Evolutionary conservation across 2,113 vertebrate genomes (phyloP).

Genomic region (Columba janthina): DNA sequence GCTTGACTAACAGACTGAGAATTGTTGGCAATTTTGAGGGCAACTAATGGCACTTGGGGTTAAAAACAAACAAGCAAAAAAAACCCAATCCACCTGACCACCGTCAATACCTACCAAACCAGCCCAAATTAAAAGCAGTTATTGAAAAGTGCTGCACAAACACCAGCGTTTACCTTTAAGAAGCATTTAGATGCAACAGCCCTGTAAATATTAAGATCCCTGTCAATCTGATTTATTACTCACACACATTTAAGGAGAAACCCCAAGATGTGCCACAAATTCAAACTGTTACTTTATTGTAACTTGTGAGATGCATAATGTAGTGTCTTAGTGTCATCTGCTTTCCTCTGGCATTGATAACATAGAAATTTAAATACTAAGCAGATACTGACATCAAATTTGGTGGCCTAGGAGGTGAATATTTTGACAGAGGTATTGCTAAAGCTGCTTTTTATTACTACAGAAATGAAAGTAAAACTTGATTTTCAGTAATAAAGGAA

Average conservation of each 20-base stretch:
- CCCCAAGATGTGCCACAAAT: not conserved
- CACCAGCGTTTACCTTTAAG: not conserved
- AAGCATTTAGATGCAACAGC: not conserved
- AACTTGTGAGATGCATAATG: not conserved
- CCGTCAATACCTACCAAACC: not conserved
- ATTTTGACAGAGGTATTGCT: slow-evolving; percentile 13
- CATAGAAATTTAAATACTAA: not conserved
- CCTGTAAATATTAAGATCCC: not conserved
- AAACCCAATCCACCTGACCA: not conserved
- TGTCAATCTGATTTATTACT: not conserved
- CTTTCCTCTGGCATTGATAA: not conserved
- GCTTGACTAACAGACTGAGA: not conserved
- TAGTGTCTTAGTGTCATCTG: not conserved
- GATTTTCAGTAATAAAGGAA: slow-evolving; percentile 3
- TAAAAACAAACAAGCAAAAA: not conserved
- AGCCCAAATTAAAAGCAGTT: not conserved
- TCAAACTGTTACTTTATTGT: not conserved
- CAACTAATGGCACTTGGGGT: not conserved
- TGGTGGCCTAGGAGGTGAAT: slow-evolving; percentile 2
- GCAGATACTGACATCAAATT: not conserved
- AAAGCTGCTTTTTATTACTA: not conserved
- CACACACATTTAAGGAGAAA: not conserved
- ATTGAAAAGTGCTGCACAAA: not conserved
- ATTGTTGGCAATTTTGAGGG: not conserved
- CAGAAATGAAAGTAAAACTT: slow-evolving; percentile 1